phyloP scores from a whole-genome alignment of 53 echinoderm and acorn worm species.

The Henricia sp. region DNA sequence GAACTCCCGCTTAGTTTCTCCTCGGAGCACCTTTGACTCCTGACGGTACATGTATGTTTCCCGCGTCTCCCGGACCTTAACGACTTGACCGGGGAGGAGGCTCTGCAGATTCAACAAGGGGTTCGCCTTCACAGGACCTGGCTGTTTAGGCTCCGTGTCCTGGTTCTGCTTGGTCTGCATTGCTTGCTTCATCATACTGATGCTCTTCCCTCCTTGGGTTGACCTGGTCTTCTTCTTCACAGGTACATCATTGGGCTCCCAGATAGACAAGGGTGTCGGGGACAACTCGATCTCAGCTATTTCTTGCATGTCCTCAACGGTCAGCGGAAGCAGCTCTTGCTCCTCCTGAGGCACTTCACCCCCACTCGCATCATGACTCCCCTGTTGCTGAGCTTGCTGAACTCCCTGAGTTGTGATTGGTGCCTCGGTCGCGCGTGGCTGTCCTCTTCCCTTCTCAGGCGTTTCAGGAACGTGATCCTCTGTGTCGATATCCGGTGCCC shows the following conservation, averaged over 20 bases:
- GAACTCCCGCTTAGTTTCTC: too few species aligned
- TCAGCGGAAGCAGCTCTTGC: neutral
- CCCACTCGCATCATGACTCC: too few species aligned
- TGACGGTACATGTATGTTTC: too few species aligned
- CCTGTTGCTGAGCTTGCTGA: too few species aligned
- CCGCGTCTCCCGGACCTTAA: too few species aligned
- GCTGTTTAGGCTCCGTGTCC: too few species aligned
- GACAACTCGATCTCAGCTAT: conserved; percentile 12
- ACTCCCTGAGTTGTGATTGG: neutral
- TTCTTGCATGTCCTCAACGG: neutral
- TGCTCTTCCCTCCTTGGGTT: neutral
- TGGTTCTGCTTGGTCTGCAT: too few species aligned
- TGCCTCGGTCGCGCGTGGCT: neutral
- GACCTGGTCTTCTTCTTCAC: neutral
- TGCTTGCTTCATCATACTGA: neutral
- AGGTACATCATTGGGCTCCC: neutral
- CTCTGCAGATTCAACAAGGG: too few species aligned
- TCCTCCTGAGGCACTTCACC: neutral
- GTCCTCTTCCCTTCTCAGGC: neutral
- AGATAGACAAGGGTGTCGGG: neutral
- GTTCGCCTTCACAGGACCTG: too few species aligned
- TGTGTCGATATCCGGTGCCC: neutral
- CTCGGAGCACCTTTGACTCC: too few species aligned
- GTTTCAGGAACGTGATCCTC: neutral
- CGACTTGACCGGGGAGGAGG: too few species aligned